These are phyloP conservation scores for Drosophila demipolita DNA, from an alignment of 2,888 invertebrate genomes.

Conservation along the genomic window DNA sequence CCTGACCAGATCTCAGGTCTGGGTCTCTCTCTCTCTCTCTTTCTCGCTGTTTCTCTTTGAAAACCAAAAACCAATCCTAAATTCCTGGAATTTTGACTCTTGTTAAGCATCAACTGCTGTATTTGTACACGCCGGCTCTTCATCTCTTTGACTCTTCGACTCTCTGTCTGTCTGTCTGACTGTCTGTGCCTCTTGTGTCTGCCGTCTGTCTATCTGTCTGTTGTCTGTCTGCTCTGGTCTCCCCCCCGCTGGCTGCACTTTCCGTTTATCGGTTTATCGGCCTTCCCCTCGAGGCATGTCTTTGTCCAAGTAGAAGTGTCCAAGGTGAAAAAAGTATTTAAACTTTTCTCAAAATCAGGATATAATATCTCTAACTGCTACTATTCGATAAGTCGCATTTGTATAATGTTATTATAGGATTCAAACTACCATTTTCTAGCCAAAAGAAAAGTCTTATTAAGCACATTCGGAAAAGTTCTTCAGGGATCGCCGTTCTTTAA, in stretches of 20 bases:
- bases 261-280: conserved; percentile 14
- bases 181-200: conserved; percentile 7
- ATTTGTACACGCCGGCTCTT: conserved; percentile 67
- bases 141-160: conserved; percentile 24
- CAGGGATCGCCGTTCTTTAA: neutral
- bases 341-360: neutral
- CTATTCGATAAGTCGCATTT: neutral
- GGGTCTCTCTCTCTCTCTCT: conserved; percentile 1
- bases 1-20: conserved; percentile 37
- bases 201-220: conserved; percentile 23
- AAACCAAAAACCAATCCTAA: conserved; percentile 73
- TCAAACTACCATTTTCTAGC: neutral
- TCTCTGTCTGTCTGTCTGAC: conserved; percentile 11
- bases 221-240: conserved; percentile 7
- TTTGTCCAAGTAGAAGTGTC: conserved; percentile 12
- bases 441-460: neutral
- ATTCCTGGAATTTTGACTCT: conserved; percentile 80
- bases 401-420: neutral
- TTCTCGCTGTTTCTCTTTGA: conserved; percentile 1
- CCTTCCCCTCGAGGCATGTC: neutral
- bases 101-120: conserved; percentile 76
- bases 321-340: neutral
- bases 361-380: neutral
- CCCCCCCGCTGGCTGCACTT: neutral
- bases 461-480: neutral